phyloP scores from a whole-genome alignment of 2,797 vertebrate genomes.

The Pithecia hirsuta region DNA sequence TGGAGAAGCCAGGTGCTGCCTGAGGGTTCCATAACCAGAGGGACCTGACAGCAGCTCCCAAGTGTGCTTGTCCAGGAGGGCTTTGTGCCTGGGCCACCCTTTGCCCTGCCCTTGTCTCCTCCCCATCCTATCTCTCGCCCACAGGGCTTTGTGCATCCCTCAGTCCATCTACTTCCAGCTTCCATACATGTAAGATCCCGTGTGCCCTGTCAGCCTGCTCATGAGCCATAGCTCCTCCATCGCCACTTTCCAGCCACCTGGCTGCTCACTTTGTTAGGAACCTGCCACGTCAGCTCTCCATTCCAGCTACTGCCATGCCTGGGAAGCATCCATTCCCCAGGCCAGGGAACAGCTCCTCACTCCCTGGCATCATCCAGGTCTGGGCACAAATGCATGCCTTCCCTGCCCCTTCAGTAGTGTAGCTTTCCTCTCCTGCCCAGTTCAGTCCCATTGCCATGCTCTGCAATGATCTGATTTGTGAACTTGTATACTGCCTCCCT shows the following conservation, averaged over 20 bases:
- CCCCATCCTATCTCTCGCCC: background rate
- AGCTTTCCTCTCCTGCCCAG: background rate
- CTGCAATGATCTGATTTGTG: background rate
- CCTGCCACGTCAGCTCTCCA: background rate
- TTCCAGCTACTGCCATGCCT: background rate
- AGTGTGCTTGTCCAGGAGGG: background rate
- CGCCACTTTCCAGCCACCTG: background rate
- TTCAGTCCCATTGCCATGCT: rapidly evolving
- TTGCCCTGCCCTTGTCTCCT: background rate
- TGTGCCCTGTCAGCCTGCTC: background rate
- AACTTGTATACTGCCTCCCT: background rate
- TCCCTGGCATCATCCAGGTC: background rate
- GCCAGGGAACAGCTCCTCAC: background rate
- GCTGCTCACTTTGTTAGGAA: background rate
- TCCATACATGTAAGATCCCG: background rate
- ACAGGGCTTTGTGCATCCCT: too few species aligned
- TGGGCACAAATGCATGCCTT: background rate
- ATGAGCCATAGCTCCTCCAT: background rate
- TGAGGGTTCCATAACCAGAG: background rate
- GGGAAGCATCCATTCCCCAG: background rate
- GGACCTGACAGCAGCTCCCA: background rate
- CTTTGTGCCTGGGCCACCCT: background rate
- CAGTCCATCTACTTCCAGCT: background rate
- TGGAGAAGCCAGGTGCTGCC: background rate
- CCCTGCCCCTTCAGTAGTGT: too few species aligned